Percentiles rank a stretch among this genome's conserved stretches.
Evolutionary conservation across 2,113 vertebrate genomes (phyloP).

Genomic region (Gallinago undulata): DNA sequence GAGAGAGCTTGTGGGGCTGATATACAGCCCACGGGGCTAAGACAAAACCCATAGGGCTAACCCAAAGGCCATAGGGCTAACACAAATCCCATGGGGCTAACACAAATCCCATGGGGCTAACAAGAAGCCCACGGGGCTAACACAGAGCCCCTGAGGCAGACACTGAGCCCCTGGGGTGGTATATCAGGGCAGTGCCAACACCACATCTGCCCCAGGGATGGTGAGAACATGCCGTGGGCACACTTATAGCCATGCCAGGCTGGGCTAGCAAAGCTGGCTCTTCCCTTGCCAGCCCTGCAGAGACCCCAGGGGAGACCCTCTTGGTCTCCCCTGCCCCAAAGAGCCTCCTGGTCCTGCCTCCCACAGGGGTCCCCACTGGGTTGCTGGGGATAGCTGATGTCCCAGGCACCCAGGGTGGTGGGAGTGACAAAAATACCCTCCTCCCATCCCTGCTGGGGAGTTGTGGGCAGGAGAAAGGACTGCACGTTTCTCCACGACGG

Average conservation of each 20-base stretch:
- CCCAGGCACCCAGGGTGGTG: not conserved
- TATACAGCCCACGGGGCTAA: not conserved
- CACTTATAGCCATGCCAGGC: accelerated
- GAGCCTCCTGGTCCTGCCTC: not conserved
- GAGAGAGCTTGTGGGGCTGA: not conserved
- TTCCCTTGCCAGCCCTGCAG: not conserved
- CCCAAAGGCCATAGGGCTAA: not conserved
- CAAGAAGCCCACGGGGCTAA: not conserved
- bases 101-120: not conserved
- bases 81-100: not conserved
- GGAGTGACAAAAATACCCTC: not conserved
- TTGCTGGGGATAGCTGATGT: not conserved
- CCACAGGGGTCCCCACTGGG: accelerated
- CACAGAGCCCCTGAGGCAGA: not conserved
- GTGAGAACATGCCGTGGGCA: accelerated
- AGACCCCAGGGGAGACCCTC: too few relatives aligned
- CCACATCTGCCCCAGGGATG: not conserved
- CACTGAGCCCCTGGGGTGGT: accelerated
- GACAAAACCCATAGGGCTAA: not conserved
- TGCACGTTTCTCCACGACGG: accelerated
- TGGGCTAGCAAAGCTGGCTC: not conserved
- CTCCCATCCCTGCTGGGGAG: not conserved
- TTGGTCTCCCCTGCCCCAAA: not conserved
- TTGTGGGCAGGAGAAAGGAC: not conserved
- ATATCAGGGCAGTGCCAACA: not conserved